Conservation (phyloP, 1,140 invertebrate species). For the Drosophila funebris region DNA sequence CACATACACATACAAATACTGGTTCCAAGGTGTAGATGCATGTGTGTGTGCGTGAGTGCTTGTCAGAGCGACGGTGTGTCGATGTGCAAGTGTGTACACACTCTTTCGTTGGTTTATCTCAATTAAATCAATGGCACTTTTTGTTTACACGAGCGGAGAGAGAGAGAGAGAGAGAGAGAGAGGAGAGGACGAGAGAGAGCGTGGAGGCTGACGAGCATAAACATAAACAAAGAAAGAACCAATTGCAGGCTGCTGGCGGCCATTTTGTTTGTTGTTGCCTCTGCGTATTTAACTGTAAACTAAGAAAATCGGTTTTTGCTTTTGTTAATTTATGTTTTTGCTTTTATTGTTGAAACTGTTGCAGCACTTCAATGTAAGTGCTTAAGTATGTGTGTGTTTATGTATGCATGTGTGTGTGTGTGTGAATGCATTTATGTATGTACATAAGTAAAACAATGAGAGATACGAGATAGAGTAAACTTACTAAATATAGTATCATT, state of each 20-base stretch:
- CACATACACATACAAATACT: too few relatives aligned
- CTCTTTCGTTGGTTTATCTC: constrained; percentile 71
- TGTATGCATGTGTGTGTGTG: neutral
- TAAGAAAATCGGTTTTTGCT: constrained; percentile 8
- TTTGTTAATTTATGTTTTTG: constrained; percentile 37
- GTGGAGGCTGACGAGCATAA: neutral
- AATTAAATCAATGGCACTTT: constrained; percentile 64
- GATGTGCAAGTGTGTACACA: constrained; percentile 21
- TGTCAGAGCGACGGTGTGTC: neutral
- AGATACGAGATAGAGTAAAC: constrained; percentile 10
- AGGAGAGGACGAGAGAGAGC: neutral
- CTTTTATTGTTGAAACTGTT: constrained; percentile 39
- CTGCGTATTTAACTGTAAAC: neutral
- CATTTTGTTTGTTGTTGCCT: constrained; percentile 32
- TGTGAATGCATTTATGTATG: neutral
- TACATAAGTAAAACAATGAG: constrained; percentile 31
- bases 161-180: constrained; percentile 3
- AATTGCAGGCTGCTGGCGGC: constrained; percentile 35
- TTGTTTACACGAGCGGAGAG: constrained; percentile 46
- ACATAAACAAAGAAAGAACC: constrained; percentile 31
- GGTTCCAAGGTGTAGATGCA: neutral
- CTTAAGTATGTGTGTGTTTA: neutral
- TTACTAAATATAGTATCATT: constrained; percentile 26
- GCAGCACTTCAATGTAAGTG: constrained; percentile 17
- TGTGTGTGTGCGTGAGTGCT: neutral